Evolutionary conservation across 1,140 invertebrate species (phyloP), one percentile per base, ranked within the genome.

Genomic region (Drosophila navojoa): DNA sequence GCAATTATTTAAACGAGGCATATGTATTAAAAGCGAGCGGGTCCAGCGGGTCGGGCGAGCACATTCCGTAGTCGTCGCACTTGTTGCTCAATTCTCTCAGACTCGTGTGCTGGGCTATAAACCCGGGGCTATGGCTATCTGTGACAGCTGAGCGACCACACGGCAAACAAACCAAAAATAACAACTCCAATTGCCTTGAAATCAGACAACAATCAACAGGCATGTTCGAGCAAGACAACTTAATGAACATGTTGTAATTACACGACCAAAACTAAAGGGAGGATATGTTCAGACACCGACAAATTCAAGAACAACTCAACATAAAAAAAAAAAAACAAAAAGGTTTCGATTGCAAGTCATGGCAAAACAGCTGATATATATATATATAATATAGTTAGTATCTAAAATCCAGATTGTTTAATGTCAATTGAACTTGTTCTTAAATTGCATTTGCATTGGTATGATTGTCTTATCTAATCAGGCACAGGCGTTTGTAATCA

Each of bases 231-330:
- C 53, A 66, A 58, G 61, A 71, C 69, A 35, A 58, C 54, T 71
- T 71, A 71, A 66, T 66, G 61, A 71, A 52, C 54, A 52, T 52
- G 54, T 52, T 66, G 61, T 58, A 71, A 71, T 71, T 66, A 66
- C 53, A 4, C 40, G 53, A 57, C 67, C 53, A 55, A 47, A 45
- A 45, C 3, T 45, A 11, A 45, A 45, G 42, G 42, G 15, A 45
- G 42, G 42, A 45, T 45, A 15, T 45, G 42, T 45, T 45, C 42
- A 15, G 42, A 45, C n/a, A 45, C 42, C 55, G 35, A 60, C 25
- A 44, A 61, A 52, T 38, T 40, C 45, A 63, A 53, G 60, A 63
- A 63, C 22, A 9, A 40, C 10, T 16, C 40, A 13, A 22, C 13
- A 50, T 10, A 49, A 49, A 22, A 19, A 19, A 19, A 19, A 19